Evolutionary conservation across 2,797 vertebrate genomes (phyloP).

Genomic region (Falco novaeseelandiae): DNA sequence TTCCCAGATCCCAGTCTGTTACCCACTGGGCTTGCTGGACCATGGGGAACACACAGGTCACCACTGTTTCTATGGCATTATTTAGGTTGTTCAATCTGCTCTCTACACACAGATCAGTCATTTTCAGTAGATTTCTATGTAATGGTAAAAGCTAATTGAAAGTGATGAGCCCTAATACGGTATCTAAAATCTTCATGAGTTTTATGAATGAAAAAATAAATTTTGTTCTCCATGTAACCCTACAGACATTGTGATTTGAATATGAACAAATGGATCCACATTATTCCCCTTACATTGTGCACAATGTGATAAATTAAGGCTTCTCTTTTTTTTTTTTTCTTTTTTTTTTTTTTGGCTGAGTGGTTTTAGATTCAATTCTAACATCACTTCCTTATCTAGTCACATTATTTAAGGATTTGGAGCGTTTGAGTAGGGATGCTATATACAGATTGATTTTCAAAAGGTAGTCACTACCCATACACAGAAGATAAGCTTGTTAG

Average conservation of each 20-base stretch:
- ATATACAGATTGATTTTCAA: not conserved
- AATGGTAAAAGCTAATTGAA: not conserved
- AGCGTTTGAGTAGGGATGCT: not conserved
- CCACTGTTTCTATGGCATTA: not conserved
- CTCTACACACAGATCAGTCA: not conserved
- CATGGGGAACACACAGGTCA: fast-evolving
- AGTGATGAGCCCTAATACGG: not conserved
- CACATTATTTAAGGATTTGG: not conserved
- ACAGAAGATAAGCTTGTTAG: too few species aligned
- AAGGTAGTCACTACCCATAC: not conserved
- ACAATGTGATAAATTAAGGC: not conserved
- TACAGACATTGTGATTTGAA: not conserved
- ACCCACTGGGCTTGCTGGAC: not conserved
- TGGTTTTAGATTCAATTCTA: not conserved
- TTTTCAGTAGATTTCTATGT: not conserved
- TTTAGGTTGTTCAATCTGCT: not conserved
- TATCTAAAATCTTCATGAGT: not conserved
- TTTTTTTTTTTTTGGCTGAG: too few species aligned
- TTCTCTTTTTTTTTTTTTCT: too few species aligned
- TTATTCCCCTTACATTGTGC: not conserved
- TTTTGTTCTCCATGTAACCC: not conserved
- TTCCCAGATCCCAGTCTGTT: not conserved
- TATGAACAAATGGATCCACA: not conserved
- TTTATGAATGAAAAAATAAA: not conserved
- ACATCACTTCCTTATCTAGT: not conserved